Percentiles rank a stretch among this genome's conserved stretches.
Conservation (phyloP, 2,113 vertebrate genomes). For the Nettapus auritus region DNA sequence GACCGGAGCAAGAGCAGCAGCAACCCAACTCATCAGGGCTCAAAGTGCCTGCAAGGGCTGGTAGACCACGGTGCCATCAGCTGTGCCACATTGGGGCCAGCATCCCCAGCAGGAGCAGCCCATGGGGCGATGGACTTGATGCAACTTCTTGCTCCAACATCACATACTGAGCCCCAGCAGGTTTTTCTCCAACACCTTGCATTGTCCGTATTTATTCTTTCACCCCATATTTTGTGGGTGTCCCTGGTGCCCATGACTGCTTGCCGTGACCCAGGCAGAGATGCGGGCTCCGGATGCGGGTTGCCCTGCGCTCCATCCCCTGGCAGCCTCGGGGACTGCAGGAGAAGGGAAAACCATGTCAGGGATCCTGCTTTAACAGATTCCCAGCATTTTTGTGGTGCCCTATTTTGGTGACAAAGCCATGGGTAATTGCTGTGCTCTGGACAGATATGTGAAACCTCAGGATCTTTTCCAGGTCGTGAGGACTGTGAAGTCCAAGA, state of each 20-base stretch:
- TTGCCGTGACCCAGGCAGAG: background rate
- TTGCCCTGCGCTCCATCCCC: constrained; percentile 26
- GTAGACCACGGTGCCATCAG: background rate
- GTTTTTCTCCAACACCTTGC: background rate
- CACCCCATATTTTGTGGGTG: fast-evolving
- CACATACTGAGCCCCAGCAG: background rate
- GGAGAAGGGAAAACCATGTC: background rate
- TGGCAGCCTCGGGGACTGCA: constrained; percentile 50
- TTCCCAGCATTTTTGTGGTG: constrained; percentile 42
- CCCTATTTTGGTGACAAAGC: constrained; percentile 17
- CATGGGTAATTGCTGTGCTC: background rate
- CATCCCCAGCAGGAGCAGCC: background rate
- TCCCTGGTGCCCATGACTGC: background rate
- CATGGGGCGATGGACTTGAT: fast-evolving
- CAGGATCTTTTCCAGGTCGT: constrained; percentile 17
- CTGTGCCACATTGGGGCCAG: background rate
- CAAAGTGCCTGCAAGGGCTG: background rate
- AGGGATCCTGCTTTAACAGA: background rate
- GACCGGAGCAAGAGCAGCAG: background rate
- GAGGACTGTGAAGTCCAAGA: background rate
- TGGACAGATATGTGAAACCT: constrained; percentile 24
- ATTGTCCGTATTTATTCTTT: background rate
- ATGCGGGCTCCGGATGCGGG: background rate
- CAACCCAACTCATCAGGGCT: fast-evolving
- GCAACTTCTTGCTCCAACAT: background rate